Evolutionary conservation across 2,888 invertebrate species (phyloP), one percentile per base, ranked within the genome.

Genomic region (Gisinianus flammeolus): DNA sequence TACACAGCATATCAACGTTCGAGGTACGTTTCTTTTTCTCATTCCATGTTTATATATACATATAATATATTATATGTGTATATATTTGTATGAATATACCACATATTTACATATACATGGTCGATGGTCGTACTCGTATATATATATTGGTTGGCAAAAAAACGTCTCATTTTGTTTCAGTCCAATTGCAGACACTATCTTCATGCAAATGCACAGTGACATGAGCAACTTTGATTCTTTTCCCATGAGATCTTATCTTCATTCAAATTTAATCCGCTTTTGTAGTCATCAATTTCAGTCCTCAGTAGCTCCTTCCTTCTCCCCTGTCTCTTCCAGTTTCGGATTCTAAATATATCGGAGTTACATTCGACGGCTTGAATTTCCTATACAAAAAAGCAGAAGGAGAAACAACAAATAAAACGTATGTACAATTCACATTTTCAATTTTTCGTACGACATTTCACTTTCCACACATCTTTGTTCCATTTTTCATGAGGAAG

Each of bases 301-400:
- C 24, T 68, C 68, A 68, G 31, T 74, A 74, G 67, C 66, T 64
- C 30, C 74, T 44, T 52, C 58, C 72, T 33, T 62, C 62, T 62
- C 62, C 62, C 16, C 44, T n/a, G 24, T 66, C 74, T 67, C 66
- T 74, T 24, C 52, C 74, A 52, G 74, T 16, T 16, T 66, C 74
- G 4, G 74, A n/a, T 28, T 74, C 86, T 79, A 87, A 81, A 78
- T 85, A 86, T 70, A 87, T 87, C 31, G 87, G 87, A 26, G 86
- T 86, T 67, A 87, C 85, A 72, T 86, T 85, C 12, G 86, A 84
- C 30, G 87, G 87, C 82, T 87, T 87, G 85, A 86, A 87, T 79
- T 86, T 85, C 82, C 87, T 87, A 78, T 16, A 81, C 84, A 79
- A 33, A 79, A 78, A 79, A 64, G 62, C 76, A 80, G 74, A 26